A percentile compares a stretch with the other conserved stretches of the same genome.
phyloP scores from a whole-genome alignment of 2,888 invertebrate species.

The Brenthis daphne region DNA sequence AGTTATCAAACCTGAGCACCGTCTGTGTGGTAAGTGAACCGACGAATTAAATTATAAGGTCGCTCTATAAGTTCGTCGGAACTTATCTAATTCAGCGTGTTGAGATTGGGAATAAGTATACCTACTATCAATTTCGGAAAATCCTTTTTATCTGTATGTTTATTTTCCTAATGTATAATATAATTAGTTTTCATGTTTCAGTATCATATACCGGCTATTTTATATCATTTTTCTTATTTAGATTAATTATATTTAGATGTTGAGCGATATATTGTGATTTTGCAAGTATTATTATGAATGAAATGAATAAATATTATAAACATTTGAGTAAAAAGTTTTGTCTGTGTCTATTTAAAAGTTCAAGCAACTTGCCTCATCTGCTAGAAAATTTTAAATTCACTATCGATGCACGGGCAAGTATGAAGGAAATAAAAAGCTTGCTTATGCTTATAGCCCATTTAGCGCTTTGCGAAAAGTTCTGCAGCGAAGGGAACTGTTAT shows the following conservation, averaged over 20 bases:
- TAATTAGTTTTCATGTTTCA: too few relatives aligned
- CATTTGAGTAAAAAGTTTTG: slow-evolving; percentile 15
- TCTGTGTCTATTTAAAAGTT: slow-evolving; percentile 29
- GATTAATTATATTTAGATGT: not conserved
- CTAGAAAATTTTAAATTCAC: slow-evolving; percentile 44
- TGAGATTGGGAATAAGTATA: slow-evolving; percentile 38
- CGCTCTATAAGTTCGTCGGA: slow-evolving; percentile 48
- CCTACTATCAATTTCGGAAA: slow-evolving; percentile 11
- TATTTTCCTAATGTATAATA: not conserved
- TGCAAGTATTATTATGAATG: too few relatives aligned
- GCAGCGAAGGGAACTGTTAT: slow-evolving; percentile 31
- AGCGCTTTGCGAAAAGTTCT: slow-evolving; percentile 38
- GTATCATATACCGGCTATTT: not conserved
- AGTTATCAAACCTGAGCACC: slow-evolving; percentile 54
- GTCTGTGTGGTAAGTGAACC: slow-evolving; percentile 49
- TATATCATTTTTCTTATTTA: too few relatives aligned
- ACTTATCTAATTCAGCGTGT: slow-evolving; percentile 52
- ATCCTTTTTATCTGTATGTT: not conserved
- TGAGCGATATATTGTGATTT: not conserved
- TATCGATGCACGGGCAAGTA: slow-evolving; percentile 45
- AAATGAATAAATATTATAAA: not conserved
- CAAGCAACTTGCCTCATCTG: slow-evolving; percentile 36
- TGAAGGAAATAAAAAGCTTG: slow-evolving; percentile 44
- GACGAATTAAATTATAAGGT: slow-evolving; percentile 59
- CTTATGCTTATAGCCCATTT: slow-evolving; percentile 43